Conservation (phyloP, 2,888 invertebrate species). For the Eurois occulta region DNA sequence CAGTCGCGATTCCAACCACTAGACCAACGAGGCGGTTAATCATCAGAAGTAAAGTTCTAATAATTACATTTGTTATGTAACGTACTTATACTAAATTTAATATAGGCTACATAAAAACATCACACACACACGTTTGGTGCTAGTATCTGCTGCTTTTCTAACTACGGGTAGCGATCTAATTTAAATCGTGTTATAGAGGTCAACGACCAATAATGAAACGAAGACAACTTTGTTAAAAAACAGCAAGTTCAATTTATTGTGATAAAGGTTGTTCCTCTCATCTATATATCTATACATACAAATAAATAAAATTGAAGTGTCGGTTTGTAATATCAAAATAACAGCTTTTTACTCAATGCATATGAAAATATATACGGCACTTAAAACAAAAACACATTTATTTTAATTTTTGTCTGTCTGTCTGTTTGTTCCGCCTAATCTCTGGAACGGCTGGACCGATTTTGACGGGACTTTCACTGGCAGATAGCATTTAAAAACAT, state of each 20-base stretch:
- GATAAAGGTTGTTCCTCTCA: conserved; percentile 59
- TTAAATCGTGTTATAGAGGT: conserved; percentile 58
- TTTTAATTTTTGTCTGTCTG: no score
- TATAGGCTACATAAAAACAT: conserved; percentile 39
- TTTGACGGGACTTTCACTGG: no score
- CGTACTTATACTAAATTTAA: conserved; percentile 11
- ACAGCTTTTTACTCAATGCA: no score
- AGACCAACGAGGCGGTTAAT: neutral
- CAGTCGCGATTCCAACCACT: neutral
- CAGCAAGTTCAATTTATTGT: conserved; percentile 57
- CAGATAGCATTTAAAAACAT: no score
- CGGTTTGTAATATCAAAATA: no score
- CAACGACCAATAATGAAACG: conserved; percentile 62
- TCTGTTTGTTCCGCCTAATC: no score
- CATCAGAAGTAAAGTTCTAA: neutral
- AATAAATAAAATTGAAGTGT: no score
- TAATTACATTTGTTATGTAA: neutral
- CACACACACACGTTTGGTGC: conserved; percentile 36
- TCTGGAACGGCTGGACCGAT: no score
- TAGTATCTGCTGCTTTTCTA: conserved; percentile 13
- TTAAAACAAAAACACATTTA: no score
- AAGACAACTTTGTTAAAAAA: conserved; percentile 56
- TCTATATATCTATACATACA: no score
- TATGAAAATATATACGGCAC: no score
- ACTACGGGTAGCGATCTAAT: conserved; percentile 53